These are phyloP conservation scores for Aquatica leii DNA, from an alignment of 2,888 invertebrate genomes.

Conservation along the genomic window DNA sequence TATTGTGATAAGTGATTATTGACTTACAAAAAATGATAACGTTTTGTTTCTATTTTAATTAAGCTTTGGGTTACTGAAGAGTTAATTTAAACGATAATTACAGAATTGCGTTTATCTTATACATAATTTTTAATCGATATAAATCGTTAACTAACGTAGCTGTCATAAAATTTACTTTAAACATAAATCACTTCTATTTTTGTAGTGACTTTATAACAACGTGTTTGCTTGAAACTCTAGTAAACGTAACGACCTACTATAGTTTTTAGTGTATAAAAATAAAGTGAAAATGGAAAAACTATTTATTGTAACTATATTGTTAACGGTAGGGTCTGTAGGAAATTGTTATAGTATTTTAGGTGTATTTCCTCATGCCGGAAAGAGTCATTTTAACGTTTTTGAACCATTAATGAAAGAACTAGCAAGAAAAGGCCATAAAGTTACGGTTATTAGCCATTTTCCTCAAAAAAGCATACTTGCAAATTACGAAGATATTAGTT, in stretches of 20 bases:
- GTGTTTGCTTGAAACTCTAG: too few species aligned
- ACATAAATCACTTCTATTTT: too few species aligned
- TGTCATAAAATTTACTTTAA: too few species aligned
- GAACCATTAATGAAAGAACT: conserved; percentile 68
- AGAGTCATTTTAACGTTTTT: conserved; percentile 75
- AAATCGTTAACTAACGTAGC: too few species aligned
- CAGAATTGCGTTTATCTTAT: too few species aligned
- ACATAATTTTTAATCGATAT: too few species aligned
- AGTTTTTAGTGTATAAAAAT: conserved; percentile 11
- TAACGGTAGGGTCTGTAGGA: neutral
- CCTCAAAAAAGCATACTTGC: conserved; percentile 56
- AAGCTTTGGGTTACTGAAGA: too few species aligned
- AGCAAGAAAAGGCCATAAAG: conserved; percentile 69
- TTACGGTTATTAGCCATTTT: conserved; percentile 74
- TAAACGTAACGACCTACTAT: neutral
- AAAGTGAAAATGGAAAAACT: conserved; percentile 8
- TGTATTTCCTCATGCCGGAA: conserved; percentile 73
- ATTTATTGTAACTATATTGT: neutral
- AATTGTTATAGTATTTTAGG: conserved; percentile 66
- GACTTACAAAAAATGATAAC: too few species aligned
- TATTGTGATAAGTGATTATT: too few species aligned
- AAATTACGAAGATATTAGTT: conserved; percentile 67
- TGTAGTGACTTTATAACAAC: too few species aligned
- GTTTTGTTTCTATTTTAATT: too few species aligned
- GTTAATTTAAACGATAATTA: too few species aligned